Conservation (phyloP, 2,888 invertebrate genomes). For the Smittia aterrima region DNA sequence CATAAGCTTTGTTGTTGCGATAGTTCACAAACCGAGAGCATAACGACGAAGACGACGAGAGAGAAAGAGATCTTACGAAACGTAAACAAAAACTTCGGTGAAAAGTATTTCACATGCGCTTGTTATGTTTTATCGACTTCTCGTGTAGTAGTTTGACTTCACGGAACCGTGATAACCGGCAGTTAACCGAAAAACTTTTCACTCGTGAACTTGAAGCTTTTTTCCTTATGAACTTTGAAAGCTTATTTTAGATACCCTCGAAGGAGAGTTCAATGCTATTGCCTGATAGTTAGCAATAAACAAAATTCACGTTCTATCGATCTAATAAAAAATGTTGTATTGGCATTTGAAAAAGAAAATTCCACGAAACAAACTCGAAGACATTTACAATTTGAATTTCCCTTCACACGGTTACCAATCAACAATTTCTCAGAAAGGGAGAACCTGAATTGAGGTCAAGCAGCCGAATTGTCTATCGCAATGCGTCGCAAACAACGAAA, state of each 20-base stretch:
- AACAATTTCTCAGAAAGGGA: background rate
- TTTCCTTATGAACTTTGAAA: background rate
- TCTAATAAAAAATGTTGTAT: background rate
- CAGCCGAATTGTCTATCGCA: conserved; percentile 1
- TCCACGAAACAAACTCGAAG: background rate
- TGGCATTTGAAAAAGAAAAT: background rate
- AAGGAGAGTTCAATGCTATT: conserved; percentile 12
- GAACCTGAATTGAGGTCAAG: background rate
- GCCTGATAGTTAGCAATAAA: conserved; percentile 1
- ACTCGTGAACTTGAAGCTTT: background rate
- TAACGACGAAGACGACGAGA: background rate
- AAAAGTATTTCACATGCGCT: background rate
- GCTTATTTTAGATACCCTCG: background rate
- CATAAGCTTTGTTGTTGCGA: background rate
- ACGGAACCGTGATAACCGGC: background rate
- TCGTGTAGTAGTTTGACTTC: background rate
- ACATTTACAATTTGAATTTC: background rate
- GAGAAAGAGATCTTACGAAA: background rate
- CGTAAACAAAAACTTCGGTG: background rate
- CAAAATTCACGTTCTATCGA: background rate
- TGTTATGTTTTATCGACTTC: background rate
- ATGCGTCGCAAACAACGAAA: background rate
- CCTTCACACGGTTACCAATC: background rate
- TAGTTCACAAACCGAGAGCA: background rate
- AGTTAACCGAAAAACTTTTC: background rate